Base-by-base conservation (phyloP, 2,888 invertebrate species). In the Odontomyia ornata region DNA sequence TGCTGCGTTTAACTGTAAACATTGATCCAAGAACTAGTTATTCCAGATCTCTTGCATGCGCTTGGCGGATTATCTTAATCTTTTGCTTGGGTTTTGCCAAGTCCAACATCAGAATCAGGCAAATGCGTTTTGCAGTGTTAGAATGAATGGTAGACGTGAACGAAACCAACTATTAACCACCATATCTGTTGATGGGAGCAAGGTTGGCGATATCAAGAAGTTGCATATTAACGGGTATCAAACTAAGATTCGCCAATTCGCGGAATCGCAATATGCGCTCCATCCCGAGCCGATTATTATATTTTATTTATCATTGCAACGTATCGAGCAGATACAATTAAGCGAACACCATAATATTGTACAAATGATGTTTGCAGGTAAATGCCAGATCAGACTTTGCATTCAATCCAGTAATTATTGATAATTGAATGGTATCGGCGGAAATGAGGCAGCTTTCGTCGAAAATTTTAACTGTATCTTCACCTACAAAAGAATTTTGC, bases 1-100 rank as follows among this genome's bases (percentile, higher is more conserved):
- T 15, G 64, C 64, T 25, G 77, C 77, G 67, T 77, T 77, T 77
- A 77, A 77, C 77, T 75, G 77, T 77, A 77, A 65, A 77, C 28
- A 67, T 52, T 65, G 62, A 77, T 75, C 75, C 52, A 75, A 69
- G 75, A 75, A 77, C 77, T 77, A 46, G 77, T 77, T 77, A 75
- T 47, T 71, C 52, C 25, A 71, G 47, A 52, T 71, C 25, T n/a
- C n/a, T 71, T 52, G 11, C 71, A 25, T 5, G 13, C 28, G 30
- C n/a, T 52, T 15, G 52, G 15, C 23, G 64, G 30, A 64, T 64
- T 64, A 64, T 64, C 64, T 64, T 64, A 64, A 64, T 64, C 64
- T 64, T 30, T 18, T 64, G 11, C 30, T 27, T 30, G 27, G 64
- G 30, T 18, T 64, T 64, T 15, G 60, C 52, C 18, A 52, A 18